phyloP scores from a whole-genome alignment of 2,113 vertebrate species.

The Hypanus sabinus region DNA sequence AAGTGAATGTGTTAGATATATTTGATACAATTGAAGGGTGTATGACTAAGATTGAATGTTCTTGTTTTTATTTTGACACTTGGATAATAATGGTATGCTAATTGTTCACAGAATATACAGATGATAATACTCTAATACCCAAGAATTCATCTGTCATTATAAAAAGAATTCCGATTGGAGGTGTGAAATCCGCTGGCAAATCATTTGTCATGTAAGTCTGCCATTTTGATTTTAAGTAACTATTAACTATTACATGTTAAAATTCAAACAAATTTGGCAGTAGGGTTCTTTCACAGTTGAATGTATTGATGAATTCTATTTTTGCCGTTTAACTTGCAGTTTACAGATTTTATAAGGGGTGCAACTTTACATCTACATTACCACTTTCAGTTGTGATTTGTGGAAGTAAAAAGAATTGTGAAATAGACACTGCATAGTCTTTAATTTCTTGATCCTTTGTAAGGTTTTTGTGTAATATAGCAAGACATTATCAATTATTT shows the following conservation, averaged over 20 bases:
- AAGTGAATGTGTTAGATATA: not conserved
- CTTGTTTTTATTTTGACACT: not conserved
- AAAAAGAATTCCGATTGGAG: constrained; percentile 84
- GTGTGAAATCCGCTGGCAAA: constrained; percentile 79
- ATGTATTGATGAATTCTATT: not conserved
- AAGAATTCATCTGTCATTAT: constrained; percentile 96
- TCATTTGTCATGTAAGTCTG: constrained; percentile 76
- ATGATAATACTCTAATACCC: constrained; percentile 77
- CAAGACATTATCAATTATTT: not conserved
- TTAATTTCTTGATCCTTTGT: not conserved
- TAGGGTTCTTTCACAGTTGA: not conserved
- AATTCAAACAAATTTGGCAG: not conserved
- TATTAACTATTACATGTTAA: not conserved
- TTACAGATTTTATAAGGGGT: not conserved
- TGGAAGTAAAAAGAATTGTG: not conserved
- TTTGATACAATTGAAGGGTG: not conserved
- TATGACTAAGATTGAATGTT: not conserved
- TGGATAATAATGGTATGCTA: not conserved
- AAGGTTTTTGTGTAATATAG: not conserved
- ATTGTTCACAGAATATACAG: constrained; percentile 75
- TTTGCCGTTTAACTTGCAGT: not conserved
- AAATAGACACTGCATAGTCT: not conserved
- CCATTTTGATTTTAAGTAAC: not conserved
- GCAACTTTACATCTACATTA: not conserved
- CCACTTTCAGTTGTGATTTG: not conserved